Percentiles rank a stretch among this genome's conserved stretches.
Conservation (phyloP, 2,888 invertebrate genomes). For the Eledone cirrhosa region DNA sequence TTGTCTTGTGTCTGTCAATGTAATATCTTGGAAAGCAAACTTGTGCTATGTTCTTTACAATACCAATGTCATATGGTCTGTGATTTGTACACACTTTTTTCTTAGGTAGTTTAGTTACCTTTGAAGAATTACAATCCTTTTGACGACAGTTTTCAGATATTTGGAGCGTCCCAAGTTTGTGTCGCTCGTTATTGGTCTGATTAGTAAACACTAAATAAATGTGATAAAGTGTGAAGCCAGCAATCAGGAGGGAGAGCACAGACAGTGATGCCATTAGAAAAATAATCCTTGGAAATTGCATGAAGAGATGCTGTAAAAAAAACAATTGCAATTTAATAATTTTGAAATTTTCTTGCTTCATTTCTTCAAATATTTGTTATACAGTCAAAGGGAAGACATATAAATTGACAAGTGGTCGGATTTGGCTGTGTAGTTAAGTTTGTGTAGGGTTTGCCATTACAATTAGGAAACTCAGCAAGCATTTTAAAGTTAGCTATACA, state of each 20-base stretch:
- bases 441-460: too few relatives aligned
- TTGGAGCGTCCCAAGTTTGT: conserved; percentile 42
- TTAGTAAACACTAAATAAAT: conserved; percentile 57
- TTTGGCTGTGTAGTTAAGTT: too few relatives aligned
- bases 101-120: neutral
- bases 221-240: conserved; percentile 57
- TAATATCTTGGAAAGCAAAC: conserved; percentile 47
- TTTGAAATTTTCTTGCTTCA: neutral
- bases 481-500: too few relatives aligned
- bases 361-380: too few relatives aligned
- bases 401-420: too few relatives aligned
- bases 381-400: too few relatives aligned
- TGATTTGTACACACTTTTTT: neutral
- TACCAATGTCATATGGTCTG: conserved; percentile 46
- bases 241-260: conserved; percentile 50
- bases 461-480: too few relatives aligned
- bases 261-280: conserved; percentile 54
- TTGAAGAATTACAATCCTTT: neutral
- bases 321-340: neutral
- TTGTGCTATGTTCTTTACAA: conserved; percentile 51
- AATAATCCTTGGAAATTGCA: conserved; percentile 59
- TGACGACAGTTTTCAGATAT: neutral
- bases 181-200: conserved; percentile 64
- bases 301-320: conserved; percentile 61
- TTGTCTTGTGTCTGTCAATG: conserved; percentile 19